Evolutionary conservation across 1,140 invertebrate genomes (phyloP), one percentile per base, ranked within the genome.

Genomic region (Bombus waltoni): DNA sequence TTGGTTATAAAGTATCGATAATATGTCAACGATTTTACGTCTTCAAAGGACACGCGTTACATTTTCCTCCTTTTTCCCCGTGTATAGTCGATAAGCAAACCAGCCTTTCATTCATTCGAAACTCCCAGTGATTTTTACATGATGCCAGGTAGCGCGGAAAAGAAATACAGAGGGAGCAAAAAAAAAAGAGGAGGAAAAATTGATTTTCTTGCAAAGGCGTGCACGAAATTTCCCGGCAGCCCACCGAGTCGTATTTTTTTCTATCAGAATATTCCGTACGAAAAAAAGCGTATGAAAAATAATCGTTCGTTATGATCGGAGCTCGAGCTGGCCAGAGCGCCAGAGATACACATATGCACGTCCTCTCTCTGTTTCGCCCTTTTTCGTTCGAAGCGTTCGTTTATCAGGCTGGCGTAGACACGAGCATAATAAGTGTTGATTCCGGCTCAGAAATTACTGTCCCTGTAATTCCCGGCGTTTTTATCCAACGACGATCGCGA

Each of bases 351-450:
- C 40, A 77, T 53, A 28, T 62, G 28, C 22, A 9, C 57, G 15
- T 57, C 6, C 10, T 38, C 15, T 66, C 32, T 66, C n/a, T 35
- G n/a, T 66, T 32, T 66, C 15, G 28, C 32, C 40, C 35, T 74
- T 47, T 32, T n/a, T 70, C 65, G 28, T 44, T 38, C 8, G 22
- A 13, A 38, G 32, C 78, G 66, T 83, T 32, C 81, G 65, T 78
- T 70, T 53, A 71, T 71, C 82, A 84, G 75, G 25, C 6, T n/a
- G 65, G 59, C 47, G 71, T 79, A 79, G 75, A 84, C 82, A 15
- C 75, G 38, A 28, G 82, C 62, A 84, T 84, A 84, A 84, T 84
- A 84, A 84, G 82, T 71, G 82, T 84, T 79, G 75, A 84, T 79
- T 84, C 82, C 82, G 76, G 76, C 38, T 84, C 32, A 80, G 83